Evolutionary conservation across 2,113 vertebrate species (phyloP).

Genomic region (Oreocharis arfaki): DNA sequence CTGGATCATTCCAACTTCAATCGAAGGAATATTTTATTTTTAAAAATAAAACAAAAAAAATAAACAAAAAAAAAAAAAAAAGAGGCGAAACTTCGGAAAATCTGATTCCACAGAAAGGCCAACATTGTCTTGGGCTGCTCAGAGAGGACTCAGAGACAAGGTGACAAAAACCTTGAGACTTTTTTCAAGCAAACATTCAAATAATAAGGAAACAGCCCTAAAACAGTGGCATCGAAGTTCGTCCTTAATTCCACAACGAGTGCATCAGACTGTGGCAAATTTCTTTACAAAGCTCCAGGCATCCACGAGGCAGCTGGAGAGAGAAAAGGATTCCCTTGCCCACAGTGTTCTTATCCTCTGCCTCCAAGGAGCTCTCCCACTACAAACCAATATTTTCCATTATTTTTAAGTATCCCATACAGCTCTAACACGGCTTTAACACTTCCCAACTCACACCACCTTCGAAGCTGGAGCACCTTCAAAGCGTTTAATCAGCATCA

Average conservation of each 20-base stretch:
- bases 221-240: neutral
- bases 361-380: neutral
- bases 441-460: neutral
- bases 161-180: neutral
- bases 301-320: neutral
- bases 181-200: neutral
- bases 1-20: neutral
- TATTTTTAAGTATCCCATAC: neutral
- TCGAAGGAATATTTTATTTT: neutral
- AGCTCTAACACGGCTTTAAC: neutral
- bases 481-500: neutral
- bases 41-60: neutral
- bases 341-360: neutral
- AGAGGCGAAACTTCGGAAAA: neutral
- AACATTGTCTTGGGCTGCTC: neutral
- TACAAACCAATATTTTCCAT: neutral
- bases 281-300: neutral
- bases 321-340: neutral
- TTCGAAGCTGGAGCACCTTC: neutral
- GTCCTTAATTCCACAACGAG: neutral
- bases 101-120: neutral
- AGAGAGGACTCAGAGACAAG: neutral
- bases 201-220: neutral
- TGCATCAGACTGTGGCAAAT: slow-evolving; percentile 14
- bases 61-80: too few relatives aligned